Conservation (phyloP, 2,888 invertebrate genomes). For the Uloborus plumipes region DNA sequence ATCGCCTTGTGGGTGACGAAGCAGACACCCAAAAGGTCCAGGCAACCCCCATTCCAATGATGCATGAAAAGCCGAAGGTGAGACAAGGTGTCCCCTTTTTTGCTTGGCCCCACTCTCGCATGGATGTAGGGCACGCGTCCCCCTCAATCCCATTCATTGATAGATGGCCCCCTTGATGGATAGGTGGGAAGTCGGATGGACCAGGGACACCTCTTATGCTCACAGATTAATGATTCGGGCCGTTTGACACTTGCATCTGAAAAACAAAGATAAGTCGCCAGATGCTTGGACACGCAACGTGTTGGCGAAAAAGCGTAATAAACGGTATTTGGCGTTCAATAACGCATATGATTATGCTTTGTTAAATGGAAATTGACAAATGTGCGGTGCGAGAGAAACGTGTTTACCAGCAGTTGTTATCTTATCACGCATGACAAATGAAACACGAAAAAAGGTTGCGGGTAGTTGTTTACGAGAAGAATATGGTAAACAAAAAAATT, state of each 20-base stretch:
- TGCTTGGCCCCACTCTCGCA: slow-evolving; percentile 13
- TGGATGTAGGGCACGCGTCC: slow-evolving; percentile 41
- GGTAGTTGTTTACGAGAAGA: no score
- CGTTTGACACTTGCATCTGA: slow-evolving; percentile 44
- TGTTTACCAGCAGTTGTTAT: no score
- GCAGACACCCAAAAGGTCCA: slow-evolving; percentile 26
- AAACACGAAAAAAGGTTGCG: no score
- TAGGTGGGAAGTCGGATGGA: slow-evolving; percentile 26
- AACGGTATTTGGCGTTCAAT: neutral
- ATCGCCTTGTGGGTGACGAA: slow-evolving; percentile 22
- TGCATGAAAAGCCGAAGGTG: slow-evolving; percentile 61
- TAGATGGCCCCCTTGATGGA: slow-evolving; percentile 53
- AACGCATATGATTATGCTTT: no score
- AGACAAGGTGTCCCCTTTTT: slow-evolving; percentile 44
- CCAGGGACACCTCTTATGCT: neutral
- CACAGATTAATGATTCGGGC: slow-evolving; percentile 49
- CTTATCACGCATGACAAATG: no score
- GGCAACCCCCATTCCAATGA: slow-evolving; percentile 28
- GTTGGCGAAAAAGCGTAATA: neutral
- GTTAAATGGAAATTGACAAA: no score
- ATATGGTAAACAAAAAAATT: no score
- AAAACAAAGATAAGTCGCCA: slow-evolving; percentile 43
- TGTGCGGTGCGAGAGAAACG: no score
- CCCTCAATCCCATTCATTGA: slow-evolving; percentile 29
- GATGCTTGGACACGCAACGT: slow-evolving; percentile 24